Conservation (phyloP, 2,113 vertebrate species). For the Pygoscelis adeliae region DNA sequence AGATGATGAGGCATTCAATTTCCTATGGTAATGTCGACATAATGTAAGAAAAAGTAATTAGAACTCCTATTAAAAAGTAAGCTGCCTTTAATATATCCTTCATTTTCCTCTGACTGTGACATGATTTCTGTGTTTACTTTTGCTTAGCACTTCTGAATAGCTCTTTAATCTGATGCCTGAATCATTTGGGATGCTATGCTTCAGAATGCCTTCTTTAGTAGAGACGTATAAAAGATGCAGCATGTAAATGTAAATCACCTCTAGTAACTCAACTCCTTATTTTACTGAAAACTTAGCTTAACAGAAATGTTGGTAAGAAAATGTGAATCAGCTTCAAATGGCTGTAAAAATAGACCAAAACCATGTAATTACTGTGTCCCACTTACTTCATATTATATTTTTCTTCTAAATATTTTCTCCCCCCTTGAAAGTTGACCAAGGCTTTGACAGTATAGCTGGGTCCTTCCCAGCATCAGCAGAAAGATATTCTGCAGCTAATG, state of each 20-base stretch:
- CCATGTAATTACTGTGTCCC: background rate
- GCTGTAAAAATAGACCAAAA: background rate
- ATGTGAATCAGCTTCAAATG: background rate
- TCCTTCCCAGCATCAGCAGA: background rate
- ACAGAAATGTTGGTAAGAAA: background rate
- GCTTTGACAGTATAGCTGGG: background rate
- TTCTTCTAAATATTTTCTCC: background rate
- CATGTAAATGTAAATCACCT: constrained; percentile 11
- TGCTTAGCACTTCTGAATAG: constrained; percentile 32
- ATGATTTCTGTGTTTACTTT: constrained; percentile 71
- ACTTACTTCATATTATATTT: background rate
- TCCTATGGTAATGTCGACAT: constrained; percentile 10
- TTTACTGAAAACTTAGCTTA: background rate
- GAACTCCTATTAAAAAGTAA: constrained; percentile 65
- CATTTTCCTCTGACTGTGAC: constrained; percentile 38
- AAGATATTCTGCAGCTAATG: background rate
- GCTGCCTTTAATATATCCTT: constrained; percentile 52
- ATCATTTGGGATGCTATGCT: background rate
- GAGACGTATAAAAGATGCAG: background rate
- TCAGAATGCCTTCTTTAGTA: background rate
- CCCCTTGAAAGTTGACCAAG: background rate
- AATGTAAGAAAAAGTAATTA: constrained; percentile 47
- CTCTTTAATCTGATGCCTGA: constrained; percentile 44
- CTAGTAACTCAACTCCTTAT: background rate
- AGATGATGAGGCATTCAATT: background rate